Percentiles rank a stretch among this genome's conserved stretches.
phyloP scores from a whole-genome alignment of 2,797 vertebrate genomes.

The Esox lucius region DNA sequence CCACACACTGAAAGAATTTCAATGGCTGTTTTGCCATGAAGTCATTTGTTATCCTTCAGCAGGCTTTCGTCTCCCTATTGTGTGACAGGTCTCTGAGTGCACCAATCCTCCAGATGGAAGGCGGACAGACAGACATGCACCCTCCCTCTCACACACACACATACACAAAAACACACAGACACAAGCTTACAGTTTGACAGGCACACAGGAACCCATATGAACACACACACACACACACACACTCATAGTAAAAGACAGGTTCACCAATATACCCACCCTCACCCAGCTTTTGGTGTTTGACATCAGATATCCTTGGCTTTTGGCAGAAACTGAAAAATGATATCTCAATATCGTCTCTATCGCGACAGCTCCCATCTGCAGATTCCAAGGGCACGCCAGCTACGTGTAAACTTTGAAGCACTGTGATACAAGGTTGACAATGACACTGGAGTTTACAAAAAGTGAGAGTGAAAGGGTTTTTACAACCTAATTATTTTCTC shows the following conservation, averaged over 20 bases:
- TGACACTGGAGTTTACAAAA: constrained; percentile 67
- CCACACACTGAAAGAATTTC: constrained; percentile 99
- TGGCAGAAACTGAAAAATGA: constrained; percentile 80
- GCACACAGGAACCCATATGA: constrained; percentile 24
- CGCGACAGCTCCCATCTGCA: constrained; percentile 71
- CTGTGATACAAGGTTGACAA: constrained; percentile 1
- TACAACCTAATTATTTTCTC: constrained; percentile 52
- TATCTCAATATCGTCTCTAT: constrained; percentile 84
- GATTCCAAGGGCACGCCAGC: constrained; percentile 28
- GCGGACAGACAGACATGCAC: constrained; percentile 54
- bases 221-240: not conserved
- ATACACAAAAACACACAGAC: not conserved
- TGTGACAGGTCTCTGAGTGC: constrained; percentile 92
- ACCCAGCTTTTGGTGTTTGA: constrained; percentile 55
- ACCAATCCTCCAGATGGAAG: constrained; percentile 96
- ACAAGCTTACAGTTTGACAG: constrained; percentile 25
- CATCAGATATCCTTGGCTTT: constrained; percentile 87
- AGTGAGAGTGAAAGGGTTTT: constrained; percentile 76
- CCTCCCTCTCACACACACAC: constrained; percentile 7
- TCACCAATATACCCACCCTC: constrained; percentile 51
- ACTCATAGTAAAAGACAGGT: constrained; percentile 33
- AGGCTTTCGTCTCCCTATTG: constrained; percentile 96
- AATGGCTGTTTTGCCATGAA: constrained; percentile 99
- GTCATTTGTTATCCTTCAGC: constrained; percentile 99
- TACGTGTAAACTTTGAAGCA: not conserved